Percentiles rank a stretch among this genome's conserved stretches.
Evolutionary conservation across 2,797 vertebrate species (phyloP).

Genomic region (Hyperoplus immaculatus): DNA sequence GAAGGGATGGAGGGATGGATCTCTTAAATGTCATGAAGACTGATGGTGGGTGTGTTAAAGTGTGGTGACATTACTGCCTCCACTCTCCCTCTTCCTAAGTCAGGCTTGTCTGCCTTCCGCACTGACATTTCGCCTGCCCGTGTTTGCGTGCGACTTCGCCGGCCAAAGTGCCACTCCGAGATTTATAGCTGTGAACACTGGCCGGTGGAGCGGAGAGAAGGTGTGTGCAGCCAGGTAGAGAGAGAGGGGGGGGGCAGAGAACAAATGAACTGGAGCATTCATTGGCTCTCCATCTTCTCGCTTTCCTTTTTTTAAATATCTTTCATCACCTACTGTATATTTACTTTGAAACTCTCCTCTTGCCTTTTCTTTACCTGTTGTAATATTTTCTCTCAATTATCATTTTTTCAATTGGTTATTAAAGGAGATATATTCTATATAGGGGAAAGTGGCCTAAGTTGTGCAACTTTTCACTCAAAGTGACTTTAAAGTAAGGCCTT

Average conservation of each 20-base stretch:
- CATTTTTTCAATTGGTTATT: background rate
- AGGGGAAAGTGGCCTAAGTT: no score
- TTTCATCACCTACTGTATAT: constrained; percentile 38
- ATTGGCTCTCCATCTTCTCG: constrained; percentile 45
- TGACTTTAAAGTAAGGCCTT: no score
- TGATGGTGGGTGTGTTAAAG: constrained; percentile 78
- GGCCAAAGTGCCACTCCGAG: constrained; percentile 80
- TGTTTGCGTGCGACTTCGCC: constrained; percentile 73
- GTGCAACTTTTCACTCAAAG: no score
- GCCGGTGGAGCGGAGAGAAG: constrained; percentile 63
- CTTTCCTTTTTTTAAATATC: constrained; percentile 34
- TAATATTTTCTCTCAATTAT: constrained; percentile 45
- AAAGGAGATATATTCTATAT: background rate
- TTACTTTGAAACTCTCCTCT: constrained; percentile 26
- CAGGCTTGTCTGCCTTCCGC: constrained; percentile 78
- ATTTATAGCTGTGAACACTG: constrained; percentile 81
- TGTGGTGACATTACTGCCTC: constrained; percentile 83
- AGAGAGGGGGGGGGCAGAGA: constrained; percentile 32
- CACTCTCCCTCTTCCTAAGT: constrained; percentile 76
- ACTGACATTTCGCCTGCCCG: constrained; percentile 80
- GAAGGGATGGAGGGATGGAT: constrained; percentile 59
- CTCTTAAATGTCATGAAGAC: constrained; percentile 83
- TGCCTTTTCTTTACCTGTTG: constrained; percentile 54
- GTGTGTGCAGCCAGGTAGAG: constrained; percentile 64
- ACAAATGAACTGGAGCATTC: constrained; percentile 69